These are phyloP conservation scores for Trididemnum miniatum DNA, from an alignment of 23 tunicate genomes.

Conservation along the genomic window DNA sequence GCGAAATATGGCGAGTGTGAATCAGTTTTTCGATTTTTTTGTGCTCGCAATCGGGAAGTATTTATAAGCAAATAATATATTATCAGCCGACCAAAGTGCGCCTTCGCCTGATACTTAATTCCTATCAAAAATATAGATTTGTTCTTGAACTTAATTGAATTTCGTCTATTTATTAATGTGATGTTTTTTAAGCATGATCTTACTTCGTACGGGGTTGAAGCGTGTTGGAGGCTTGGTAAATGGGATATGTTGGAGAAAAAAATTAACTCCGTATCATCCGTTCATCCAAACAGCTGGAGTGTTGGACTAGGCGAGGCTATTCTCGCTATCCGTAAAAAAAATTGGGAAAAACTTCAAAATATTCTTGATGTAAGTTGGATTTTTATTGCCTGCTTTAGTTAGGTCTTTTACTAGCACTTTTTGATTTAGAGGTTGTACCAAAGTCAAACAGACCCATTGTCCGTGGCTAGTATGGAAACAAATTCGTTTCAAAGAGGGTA, in stretches of 20 bases:
- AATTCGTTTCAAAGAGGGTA: slow-evolving; percentile 91
- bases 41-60: no score
- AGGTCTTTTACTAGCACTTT: slow-evolving; percentile 15
- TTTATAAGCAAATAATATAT: no score
- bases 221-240: slow-evolving; percentile 89
- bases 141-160: no score
- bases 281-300: slow-evolving; percentile 56
- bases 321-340: slow-evolving; percentile 43
- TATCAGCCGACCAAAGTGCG: no score
- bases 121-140: no score
- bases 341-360: slow-evolving; percentile 48
- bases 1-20: no score
- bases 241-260: slow-evolving; percentile 77
- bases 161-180: no score
- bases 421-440: slow-evolving; percentile 58
- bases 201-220: slow-evolving; percentile 61
- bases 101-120: no score
- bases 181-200: slow-evolving; percentile 64
- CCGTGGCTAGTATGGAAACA: slow-evolving; percentile 87
- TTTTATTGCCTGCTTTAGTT: no score
- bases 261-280: neutral
- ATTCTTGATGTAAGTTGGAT: slow-evolving; percentile 57
- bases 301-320: slow-evolving; percentile 54
- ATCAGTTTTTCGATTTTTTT: no score
- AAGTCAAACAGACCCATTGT: slow-evolving; percentile 68